Evolutionary conservation across 2,113 vertebrate genomes (phyloP).

Genomic region (Planiliza haematocheilus): DNA sequence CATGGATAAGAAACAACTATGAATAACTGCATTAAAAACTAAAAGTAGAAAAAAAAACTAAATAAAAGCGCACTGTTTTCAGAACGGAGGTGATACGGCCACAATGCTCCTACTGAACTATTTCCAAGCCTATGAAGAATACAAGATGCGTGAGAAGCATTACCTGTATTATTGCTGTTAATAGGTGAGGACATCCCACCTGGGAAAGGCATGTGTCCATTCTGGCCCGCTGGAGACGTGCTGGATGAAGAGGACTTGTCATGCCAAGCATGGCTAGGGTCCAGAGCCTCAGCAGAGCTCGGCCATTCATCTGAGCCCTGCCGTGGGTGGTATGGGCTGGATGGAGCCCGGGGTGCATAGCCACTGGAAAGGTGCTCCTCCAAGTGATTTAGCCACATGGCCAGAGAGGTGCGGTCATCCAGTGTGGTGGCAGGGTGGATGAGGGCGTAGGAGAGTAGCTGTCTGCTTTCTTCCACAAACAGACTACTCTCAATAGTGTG

Average conservation of each 20-base stretch:
- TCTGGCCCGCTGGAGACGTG: constrained; percentile 87
- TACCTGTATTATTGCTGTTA: constrained; percentile 89
- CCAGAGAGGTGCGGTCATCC: constrained; percentile 93
- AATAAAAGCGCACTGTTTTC: neutral
- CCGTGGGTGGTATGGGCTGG: constrained; percentile 86
- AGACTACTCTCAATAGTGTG: constrained; percentile 95
- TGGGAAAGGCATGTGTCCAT: constrained; percentile 90
- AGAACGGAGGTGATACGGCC: neutral
- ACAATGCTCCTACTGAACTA: neutral
- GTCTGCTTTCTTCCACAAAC: constrained; percentile 95
- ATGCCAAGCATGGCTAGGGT: constrained; percentile 87
- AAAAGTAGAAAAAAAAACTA: neutral
- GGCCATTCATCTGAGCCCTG: constrained; percentile 93
- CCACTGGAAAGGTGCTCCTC: constrained; percentile 90
- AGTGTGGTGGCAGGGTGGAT: constrained; percentile 96
- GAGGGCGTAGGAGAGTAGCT: constrained; percentile 95
- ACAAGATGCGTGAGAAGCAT: neutral
- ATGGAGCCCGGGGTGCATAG: constrained; percentile 82
- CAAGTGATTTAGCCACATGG: constrained; percentile 94
- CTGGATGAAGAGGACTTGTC: constrained; percentile 87
- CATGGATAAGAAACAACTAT: constrained; percentile 10
- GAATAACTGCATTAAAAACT: neutral
- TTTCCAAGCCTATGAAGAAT: neutral
- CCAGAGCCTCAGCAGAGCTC: constrained; percentile 84
- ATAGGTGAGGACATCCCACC: constrained; percentile 88